These are phyloP conservation scores for Schizotus pectinicornis DNA, from an alignment of 2,888 invertebrate genomes.

Conservation along the genomic window DNA sequence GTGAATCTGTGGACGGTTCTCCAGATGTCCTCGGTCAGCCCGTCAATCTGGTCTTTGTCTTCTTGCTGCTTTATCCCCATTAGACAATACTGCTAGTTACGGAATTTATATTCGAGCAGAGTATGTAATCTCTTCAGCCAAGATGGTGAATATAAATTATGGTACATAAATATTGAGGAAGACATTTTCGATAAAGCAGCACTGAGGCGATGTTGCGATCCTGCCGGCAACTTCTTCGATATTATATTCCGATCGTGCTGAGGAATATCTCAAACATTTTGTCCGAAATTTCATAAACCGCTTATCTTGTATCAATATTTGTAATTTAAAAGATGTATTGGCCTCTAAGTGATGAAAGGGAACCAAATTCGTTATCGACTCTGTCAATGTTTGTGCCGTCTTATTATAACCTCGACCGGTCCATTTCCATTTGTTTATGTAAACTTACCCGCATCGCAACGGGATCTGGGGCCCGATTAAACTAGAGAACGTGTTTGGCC, in stretches of 20 bases:
- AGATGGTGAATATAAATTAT: constrained; percentile 56
- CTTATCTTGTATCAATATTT: constrained; percentile 61
- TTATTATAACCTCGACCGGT: constrained; percentile 26
- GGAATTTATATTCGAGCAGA: constrained; percentile 38
- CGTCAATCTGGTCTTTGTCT: too few species aligned
- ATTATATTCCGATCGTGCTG: constrained; percentile 54
- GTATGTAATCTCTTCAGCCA: constrained; percentile 46
- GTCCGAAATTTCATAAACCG: constrained; percentile 59
- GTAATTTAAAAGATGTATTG: constrained; percentile 57
- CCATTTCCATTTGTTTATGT: constrained; percentile 20
- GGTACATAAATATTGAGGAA: constrained; percentile 50
- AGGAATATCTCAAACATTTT: constrained; percentile 57
- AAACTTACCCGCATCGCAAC: constrained; percentile 2
- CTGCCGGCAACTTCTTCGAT: constrained; percentile 35
- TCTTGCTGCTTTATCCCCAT: too few species aligned
- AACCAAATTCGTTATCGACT: constrained; percentile 33
- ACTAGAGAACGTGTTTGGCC: neutral
- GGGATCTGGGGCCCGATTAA: neutral
- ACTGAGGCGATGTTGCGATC: constrained; percentile 23
- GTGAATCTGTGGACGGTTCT: too few species aligned
- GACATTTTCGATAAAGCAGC: constrained; percentile 38
- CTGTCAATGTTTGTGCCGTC: constrained; percentile 40
- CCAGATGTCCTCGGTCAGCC: too few species aligned
- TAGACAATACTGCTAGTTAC: too few species aligned
- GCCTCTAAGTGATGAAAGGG: constrained; percentile 35